These are phyloP conservation scores for Cyanocitta stelleri DNA, from an alignment of 2,113 vertebrate species.

Conservation along the genomic window DNA sequence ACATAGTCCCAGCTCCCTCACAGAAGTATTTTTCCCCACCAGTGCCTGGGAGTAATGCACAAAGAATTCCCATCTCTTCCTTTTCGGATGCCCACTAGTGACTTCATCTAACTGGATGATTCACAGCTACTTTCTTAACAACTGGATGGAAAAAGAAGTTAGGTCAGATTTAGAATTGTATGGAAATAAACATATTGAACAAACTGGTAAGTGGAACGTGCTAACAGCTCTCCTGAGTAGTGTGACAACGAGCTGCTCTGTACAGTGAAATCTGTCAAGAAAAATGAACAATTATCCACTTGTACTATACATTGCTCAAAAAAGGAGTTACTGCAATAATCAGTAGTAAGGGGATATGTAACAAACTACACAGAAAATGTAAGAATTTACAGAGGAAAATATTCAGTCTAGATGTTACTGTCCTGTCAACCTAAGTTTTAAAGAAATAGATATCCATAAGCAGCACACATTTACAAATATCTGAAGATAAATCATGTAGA, in stretches of 20 bases:
- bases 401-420: background rate
- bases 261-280: background rate
- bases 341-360: background rate
- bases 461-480: background rate
- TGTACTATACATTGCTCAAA: background rate
- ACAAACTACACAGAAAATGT: background rate
- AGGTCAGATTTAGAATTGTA: background rate
- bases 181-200: background rate
- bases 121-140: background rate
- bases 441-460: background rate
- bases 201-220: background rate
- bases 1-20: background rate
- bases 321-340: background rate
- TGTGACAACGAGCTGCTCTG: background rate
- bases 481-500: background rate
- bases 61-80: background rate
- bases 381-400: background rate
- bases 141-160: background rate
- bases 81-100: background rate
- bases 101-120: background rate
- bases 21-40: background rate
- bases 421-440: background rate
- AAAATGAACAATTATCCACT: background rate
- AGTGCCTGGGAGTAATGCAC: background rate
- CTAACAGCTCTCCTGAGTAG: background rate